Conservation (phyloP, 2,888 invertebrate species). For the Caenorhabditis sp. region DNA sequence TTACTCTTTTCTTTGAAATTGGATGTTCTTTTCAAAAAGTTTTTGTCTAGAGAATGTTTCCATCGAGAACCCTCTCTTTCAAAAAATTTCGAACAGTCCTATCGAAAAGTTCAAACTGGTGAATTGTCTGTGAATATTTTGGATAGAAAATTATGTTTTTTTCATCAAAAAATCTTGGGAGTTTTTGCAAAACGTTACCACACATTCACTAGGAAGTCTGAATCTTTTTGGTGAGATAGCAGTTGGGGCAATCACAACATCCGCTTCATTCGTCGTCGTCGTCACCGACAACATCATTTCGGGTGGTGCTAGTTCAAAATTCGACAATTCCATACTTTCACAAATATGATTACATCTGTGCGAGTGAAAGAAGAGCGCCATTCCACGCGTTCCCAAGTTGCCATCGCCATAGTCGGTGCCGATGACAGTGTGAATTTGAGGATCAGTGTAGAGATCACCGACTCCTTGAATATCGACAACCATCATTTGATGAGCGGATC, state of each 20-base stretch:
- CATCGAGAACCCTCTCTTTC: too few species aligned
- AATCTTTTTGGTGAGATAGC: constrained; percentile 20
- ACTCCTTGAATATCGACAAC: constrained; percentile 77
- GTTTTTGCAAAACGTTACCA: too few species aligned
- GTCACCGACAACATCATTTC: constrained; percentile 14
- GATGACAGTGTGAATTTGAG: constrained; percentile 75
- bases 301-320: constrained; percentile 74
- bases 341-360: constrained; percentile 76
- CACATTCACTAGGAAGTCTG: constrained; percentile 23
- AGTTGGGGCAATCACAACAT: constrained; percentile 5
- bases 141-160: too few species aligned
- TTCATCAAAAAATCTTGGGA: too few species aligned
- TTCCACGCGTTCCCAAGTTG: constrained; percentile 75
- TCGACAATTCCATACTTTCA: constrained; percentile 73
- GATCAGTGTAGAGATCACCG: constrained; percentile 76
- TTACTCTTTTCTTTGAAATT: too few species aligned
- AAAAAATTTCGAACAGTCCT: too few species aligned
- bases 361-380: constrained; percentile 76
- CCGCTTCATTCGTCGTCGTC: neutral
- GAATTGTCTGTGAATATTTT: too few species aligned
- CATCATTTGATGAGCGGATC: constrained; percentile 76
- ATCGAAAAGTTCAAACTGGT: too few species aligned
- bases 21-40: too few species aligned
- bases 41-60: too few species aligned
- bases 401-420: constrained; percentile 75